Evolutionary conservation across 64 coral and sea anemone species (phyloP).

Genomic region (Pocillopora damicornis): DNA sequence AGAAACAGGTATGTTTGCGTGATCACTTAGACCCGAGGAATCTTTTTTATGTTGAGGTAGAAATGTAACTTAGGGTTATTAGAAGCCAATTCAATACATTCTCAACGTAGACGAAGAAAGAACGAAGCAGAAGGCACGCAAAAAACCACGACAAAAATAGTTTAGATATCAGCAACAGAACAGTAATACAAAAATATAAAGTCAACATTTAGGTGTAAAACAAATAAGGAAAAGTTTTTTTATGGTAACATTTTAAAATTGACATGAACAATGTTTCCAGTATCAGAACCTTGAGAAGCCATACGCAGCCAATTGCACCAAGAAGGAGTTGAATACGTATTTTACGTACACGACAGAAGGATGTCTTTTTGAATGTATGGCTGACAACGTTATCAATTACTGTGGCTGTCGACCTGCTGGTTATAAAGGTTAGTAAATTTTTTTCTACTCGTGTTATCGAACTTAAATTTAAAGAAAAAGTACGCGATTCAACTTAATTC

Average conservation of each 20-base stretch:
- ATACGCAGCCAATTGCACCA: not conserved
- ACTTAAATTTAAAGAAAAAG: too few species aligned
- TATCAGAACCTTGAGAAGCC: slow-evolving; percentile 25
- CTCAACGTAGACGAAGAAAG: too few species aligned
- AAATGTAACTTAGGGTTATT: too few species aligned
- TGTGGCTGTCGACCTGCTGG: slow-evolving; percentile 11
- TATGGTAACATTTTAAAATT: not conserved
- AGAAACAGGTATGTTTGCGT: slow-evolving; percentile 35
- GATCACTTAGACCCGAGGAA: not conserved
- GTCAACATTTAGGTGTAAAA: too few species aligned
- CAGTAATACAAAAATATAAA: too few species aligned
- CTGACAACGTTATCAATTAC: not conserved
- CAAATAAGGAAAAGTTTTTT: too few species aligned
- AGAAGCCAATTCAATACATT: too few species aligned
- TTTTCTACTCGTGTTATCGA: not conserved
- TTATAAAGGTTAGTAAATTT: not conserved
- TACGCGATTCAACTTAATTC: too few species aligned
- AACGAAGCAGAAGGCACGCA: too few species aligned
- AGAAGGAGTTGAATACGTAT: slow-evolving; percentile 3
- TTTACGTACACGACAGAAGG: slow-evolving; percentile 11
- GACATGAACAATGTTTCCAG: not conserved
- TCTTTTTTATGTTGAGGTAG: not conserved
- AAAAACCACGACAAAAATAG: too few species aligned
- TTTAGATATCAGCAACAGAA: too few species aligned
- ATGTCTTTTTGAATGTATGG: not conserved